phyloP scores from a whole-genome alignment of 2,797 vertebrate genomes.

The Hypotaenidia philippensis region DNA sequence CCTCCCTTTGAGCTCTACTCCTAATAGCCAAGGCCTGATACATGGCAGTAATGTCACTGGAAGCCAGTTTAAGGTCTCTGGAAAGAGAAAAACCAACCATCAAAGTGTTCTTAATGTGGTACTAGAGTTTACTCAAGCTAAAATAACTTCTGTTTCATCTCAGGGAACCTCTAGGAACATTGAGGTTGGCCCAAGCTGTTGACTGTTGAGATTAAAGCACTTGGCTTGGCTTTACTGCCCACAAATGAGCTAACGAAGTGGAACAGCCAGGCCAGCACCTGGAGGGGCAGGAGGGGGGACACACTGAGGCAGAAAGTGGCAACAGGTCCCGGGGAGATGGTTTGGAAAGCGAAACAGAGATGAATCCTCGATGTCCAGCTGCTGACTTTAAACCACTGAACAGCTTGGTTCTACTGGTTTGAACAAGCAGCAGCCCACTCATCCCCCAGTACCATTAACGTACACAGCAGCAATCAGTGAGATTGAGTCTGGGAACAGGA shows the following conservation, averaged over 20 bases:
- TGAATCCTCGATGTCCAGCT: accelerated
- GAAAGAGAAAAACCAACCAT: background rate
- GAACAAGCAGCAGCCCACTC: background rate
- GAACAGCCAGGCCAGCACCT: background rate
- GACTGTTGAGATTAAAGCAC: background rate
- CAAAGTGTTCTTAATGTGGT: background rate
- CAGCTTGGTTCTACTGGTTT: background rate
- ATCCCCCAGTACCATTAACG: background rate
- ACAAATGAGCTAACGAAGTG: accelerated
- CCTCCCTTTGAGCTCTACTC: background rate
- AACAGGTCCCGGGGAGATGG: background rate
- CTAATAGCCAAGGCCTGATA: background rate
- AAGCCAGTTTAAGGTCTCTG: background rate
- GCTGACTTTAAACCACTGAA: background rate
- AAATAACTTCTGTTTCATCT: background rate
- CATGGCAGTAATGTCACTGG: accelerated
- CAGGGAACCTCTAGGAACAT: background rate
- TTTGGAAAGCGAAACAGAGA: background rate
- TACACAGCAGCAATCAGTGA: background rate
- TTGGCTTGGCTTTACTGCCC: background rate
- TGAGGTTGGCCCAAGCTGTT: background rate
- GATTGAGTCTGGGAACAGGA: background rate
- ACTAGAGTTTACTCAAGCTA: background rate
- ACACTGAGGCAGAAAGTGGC: background rate
- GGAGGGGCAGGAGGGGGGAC: background rate